Evolutionary conservation across 2,113 vertebrate species (phyloP).

Genomic region (Poecilia latipinna): DNA sequence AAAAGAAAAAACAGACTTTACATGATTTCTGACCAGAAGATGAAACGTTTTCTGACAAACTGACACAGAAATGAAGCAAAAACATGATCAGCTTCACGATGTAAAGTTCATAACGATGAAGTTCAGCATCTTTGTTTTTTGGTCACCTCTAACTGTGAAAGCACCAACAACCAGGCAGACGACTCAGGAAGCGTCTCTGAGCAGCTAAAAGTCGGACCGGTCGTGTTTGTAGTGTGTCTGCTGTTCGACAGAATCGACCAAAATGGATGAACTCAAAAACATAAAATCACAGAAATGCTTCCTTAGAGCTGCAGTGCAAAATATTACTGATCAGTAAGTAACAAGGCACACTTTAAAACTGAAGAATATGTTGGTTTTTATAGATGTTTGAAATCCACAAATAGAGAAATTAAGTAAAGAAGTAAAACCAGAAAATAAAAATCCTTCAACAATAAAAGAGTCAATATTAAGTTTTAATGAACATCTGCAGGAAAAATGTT

Average conservation of each 20-base stretch:
- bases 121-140: not conserved
- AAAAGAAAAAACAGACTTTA: not conserved
- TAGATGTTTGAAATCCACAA: not conserved
- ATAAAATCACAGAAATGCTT: not conserved
- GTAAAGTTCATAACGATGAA: not conserved
- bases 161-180: not conserved
- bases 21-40: not conserved
- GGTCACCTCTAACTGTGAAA: not conserved
- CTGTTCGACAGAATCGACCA: not conserved
- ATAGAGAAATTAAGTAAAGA: not conserved
- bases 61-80: not conserved
- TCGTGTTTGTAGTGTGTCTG: slow-evolving; percentile 28
- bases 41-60: not conserved
- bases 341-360: not conserved
- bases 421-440: not conserved
- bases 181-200: not conserved
- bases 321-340: not conserved
- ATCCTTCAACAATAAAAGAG: not conserved
- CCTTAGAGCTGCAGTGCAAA: not conserved
- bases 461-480: no score
- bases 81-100: not conserved
- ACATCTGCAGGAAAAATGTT: no score
- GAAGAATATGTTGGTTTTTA: not conserved
- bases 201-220: not conserved
- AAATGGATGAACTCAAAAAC: not conserved